A percentile compares a stretch with the other conserved stretches of the same genome.
Evolutionary conservation across 2,797 vertebrate genomes (phyloP).

Genomic region (Borostomias antarcticus): DNA sequence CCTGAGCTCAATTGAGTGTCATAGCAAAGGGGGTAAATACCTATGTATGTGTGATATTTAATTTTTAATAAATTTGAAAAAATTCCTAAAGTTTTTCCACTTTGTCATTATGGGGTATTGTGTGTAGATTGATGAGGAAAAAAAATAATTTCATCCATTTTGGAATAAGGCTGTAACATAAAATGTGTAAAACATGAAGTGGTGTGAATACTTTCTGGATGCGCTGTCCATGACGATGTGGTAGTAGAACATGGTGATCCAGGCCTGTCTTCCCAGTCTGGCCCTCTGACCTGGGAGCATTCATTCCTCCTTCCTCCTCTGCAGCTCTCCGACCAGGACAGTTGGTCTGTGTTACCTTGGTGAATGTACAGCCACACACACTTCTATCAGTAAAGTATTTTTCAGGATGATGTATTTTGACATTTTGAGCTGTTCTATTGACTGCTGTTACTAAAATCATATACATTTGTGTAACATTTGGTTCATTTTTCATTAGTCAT

Average conservation of each 20-base stretch:
- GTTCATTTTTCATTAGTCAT: too few species aligned
- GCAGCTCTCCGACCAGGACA: constrained; percentile 42
- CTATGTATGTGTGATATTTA: not conserved
- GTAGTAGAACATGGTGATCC: not conserved
- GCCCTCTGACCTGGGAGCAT: constrained; percentile 28
- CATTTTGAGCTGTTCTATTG: constrained; percentile 54
- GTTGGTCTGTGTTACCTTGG: constrained; percentile 54
- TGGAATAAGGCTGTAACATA: too few species aligned
- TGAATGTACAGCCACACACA: constrained; percentile 56
- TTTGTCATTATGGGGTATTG: too few species aligned
- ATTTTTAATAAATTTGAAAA: not conserved
- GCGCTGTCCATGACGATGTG: not conserved
- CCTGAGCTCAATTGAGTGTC: too few species aligned
- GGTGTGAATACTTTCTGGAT: not conserved
- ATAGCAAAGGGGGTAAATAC: too few species aligned
- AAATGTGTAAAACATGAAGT: too few species aligned
- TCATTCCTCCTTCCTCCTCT: constrained; percentile 40
- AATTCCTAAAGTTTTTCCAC: constrained; percentile 1
- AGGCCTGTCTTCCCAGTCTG: not conserved
- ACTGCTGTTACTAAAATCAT: constrained; percentile 67
- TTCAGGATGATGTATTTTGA: constrained; percentile 46
- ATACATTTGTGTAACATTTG: too few species aligned
- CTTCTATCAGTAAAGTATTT: constrained; percentile 42
- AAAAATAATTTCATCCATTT: too few species aligned
- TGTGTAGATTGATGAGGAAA: too few species aligned